These are phyloP conservation scores for Rhyzopertha dominica DNA, from an alignment of 1,140 invertebrate genomes.

Conservation along the genomic window DNA sequence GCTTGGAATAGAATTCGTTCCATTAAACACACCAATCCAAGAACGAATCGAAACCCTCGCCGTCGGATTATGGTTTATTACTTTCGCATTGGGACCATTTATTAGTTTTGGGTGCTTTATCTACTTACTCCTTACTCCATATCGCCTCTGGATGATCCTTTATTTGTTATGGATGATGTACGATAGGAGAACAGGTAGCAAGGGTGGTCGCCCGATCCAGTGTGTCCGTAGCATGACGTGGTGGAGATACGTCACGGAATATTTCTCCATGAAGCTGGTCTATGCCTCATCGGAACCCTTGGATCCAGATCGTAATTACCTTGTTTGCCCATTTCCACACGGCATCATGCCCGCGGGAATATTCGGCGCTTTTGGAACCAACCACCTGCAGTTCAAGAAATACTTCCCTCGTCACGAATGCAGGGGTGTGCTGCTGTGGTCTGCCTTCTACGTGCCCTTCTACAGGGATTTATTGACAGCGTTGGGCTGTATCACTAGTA, in stretches of 20 bases:
- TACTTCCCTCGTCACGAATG: conserved; percentile 74
- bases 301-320: conserved; percentile 74
- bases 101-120: too few relatives aligned
- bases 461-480: conserved; percentile 65
- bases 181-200: conserved; percentile 6
- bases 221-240: conserved; percentile 63
- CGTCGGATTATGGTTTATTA: not conserved
- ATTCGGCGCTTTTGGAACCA: conserved; percentile 74
- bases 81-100: not conserved
- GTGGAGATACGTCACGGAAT: conserved; percentile 71
- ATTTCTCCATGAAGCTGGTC: conserved; percentile 79
- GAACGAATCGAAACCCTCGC: conserved; percentile 4
- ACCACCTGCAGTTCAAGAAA: conserved; percentile 63
- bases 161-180: conserved; percentile 61
- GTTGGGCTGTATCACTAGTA: conserved; percentile 59
- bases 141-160: conserved; percentile 49
- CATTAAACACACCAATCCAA: not conserved
- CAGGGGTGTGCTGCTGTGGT: conserved; percentile 67
- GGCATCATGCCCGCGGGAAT: conserved; percentile 77
- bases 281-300: conserved; percentile 74
- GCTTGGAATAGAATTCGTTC: not conserved
- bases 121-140: conserved; percentile 48
- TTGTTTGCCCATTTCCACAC: conserved; percentile 86
- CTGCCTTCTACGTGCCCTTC: conserved; percentile 79
- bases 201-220: too few relatives aligned